Evolutionary conservation across 2,797 vertebrate species (phyloP).

Genomic region (Labroides dimidiatus): DNA sequence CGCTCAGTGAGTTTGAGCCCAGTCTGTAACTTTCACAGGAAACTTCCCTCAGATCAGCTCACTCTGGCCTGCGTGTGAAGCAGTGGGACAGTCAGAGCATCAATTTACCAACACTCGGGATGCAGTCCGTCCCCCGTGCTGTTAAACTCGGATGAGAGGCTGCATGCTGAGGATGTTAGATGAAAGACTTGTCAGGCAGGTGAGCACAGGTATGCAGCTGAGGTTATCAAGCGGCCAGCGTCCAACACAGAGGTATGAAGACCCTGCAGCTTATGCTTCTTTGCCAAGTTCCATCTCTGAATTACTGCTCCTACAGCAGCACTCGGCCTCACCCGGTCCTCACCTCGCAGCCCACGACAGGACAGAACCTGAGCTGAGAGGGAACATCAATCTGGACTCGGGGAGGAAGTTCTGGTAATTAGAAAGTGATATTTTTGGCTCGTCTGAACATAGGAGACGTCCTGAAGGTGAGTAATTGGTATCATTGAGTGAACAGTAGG

Average conservation of each 20-base stretch:
- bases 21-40: not conserved
- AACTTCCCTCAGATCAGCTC: slow-evolving; percentile 35
- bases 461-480: slow-evolving; percentile 74
- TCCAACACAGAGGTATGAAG: slow-evolving; percentile 18
- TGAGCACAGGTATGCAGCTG: slow-evolving; percentile 23
- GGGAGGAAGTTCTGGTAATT: slow-evolving; percentile 57
- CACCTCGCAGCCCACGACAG: slow-evolving; percentile 11
- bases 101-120: slow-evolving; percentile 36
- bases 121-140: slow-evolving; percentile 7
- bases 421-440: slow-evolving; percentile 70
- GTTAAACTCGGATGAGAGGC: slow-evolving; percentile 44
- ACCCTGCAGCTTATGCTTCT: slow-evolving; percentile 6
- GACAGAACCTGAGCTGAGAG: slow-evolving; percentile 6
- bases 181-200: slow-evolving; percentile 2
- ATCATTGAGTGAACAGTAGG: slow-evolving; percentile 66
- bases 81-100: slow-evolving; percentile 39
- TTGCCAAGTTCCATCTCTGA: not conserved
- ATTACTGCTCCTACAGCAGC: slow-evolving; percentile 16
- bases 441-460: slow-evolving; percentile 31
- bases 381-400: slow-evolving; percentile 25
- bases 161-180: slow-evolving; percentile 29
- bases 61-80: slow-evolving; percentile 13
- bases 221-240: slow-evolving; percentile 24
- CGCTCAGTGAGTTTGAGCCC: slow-evolving; percentile 25
- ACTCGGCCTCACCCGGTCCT: not conserved